A percentile compares a stretch with the other conserved stretches of the same genome.
Evolutionary conservation across 2,113 vertebrate genomes (phyloP).

Genomic region (Aythya baeri): DNA sequence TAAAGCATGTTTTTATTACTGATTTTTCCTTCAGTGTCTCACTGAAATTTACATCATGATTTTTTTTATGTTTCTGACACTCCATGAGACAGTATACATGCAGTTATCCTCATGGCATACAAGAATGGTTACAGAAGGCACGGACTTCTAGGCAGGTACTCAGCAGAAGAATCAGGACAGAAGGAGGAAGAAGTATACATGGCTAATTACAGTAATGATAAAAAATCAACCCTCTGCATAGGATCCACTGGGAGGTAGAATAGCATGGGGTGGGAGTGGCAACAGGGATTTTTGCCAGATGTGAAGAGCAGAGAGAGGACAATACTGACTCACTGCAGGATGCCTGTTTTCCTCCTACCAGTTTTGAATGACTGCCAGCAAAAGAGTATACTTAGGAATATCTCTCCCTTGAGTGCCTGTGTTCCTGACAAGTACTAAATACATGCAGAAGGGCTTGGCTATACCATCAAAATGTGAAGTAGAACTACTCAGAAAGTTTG

Average conservation of each 20-base stretch:
- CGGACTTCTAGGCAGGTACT: not conserved
- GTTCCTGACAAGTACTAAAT: not conserved
- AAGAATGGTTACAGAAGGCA: not conserved
- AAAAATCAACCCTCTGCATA: not conserved
- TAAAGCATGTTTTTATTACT: accelerated
- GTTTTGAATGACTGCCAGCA: conserved; percentile 25
- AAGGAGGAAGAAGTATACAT: not conserved
- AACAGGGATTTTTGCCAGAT: conserved; percentile 27
- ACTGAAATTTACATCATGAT: not conserved
- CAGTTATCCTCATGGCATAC: accelerated
- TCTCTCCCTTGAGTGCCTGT: not conserved
- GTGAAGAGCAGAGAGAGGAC: not conserved
- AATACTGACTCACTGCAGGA: conserved; percentile 17
- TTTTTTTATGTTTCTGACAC: not conserved
- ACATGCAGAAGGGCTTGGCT: not conserved
- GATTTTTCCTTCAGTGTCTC: not conserved
- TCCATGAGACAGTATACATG: not conserved
- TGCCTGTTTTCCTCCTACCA: conserved; percentile 55
- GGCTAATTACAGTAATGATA: not conserved
- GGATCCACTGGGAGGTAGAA: not conserved
- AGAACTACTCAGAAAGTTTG: not conserved
- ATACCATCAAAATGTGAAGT: not conserved
- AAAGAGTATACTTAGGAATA: not conserved
- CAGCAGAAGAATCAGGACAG: not conserved
- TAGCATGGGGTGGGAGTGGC: not conserved